A percentile compares a stretch with the other conserved stretches of the same genome.
Conservation (phyloP, 2,113 vertebrate genomes). For the Salvelinus fontinalis region DNA sequence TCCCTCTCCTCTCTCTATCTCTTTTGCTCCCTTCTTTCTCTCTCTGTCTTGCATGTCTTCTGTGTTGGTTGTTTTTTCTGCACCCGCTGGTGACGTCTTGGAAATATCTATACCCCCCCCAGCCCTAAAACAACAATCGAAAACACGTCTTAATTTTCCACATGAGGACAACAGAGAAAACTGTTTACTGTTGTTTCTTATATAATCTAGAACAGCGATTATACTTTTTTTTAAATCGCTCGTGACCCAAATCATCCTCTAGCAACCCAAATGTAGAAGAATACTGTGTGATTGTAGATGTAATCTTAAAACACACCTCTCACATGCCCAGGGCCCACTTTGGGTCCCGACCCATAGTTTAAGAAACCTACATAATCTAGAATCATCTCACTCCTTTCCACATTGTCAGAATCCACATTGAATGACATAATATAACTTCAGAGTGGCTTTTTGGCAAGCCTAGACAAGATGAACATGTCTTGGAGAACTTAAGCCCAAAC, state of each 20-base stretch:
- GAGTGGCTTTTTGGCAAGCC: background rate
- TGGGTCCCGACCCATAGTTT: background rate
- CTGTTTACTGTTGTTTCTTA: conserved; percentile 8
- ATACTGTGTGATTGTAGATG: too few relatives aligned
- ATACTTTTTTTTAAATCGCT: too few relatives aligned
- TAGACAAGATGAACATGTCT: background rate
- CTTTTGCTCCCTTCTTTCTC: conserved; percentile 8
- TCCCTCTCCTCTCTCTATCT: background rate
- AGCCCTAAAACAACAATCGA: conserved; percentile 12
- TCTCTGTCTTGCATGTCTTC: background rate
- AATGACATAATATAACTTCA: background rate
- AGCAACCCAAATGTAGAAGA: too few relatives aligned
- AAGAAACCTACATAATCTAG: background rate
- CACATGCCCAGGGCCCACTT: too few relatives aligned
- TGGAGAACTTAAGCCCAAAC: conserved; percentile 4
- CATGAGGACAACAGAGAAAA: conserved; percentile 8
- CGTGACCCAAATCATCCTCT: too few relatives aligned
- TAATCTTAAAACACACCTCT: too few relatives aligned
- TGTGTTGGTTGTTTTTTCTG: background rate
- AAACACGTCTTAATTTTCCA: conserved; percentile 12
- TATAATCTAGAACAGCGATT: too few relatives aligned
- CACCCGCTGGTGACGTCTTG: conserved; percentile 10
- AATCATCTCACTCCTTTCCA: background rate
- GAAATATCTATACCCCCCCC: conserved; percentile 22
- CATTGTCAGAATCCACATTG: background rate